phyloP scores from a whole-genome alignment of 2,797 vertebrate species.

The Jordanella pulchra region DNA sequence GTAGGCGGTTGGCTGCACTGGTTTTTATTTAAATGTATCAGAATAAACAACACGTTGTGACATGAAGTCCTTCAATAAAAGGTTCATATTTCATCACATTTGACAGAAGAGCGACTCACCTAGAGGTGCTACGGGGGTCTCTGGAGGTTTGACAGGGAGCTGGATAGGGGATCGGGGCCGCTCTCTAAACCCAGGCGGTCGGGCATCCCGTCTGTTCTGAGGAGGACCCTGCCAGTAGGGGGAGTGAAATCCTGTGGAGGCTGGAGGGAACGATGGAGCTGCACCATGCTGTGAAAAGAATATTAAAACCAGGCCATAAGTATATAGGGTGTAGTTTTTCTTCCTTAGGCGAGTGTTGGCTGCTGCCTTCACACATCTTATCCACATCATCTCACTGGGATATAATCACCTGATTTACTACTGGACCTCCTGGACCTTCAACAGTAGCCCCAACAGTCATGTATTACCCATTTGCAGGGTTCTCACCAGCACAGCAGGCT shows the following conservation, averaged over 20 bases:
- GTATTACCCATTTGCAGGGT: background rate
- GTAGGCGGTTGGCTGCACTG: too few species aligned
- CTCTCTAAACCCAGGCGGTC: conserved; percentile 90
- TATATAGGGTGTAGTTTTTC: conserved; percentile 2
- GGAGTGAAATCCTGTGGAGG: conserved; percentile 89
- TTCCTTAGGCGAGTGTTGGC: conserved; percentile 5
- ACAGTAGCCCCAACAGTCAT: background rate
- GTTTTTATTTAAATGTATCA: too few species aligned
- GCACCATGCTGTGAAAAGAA: conserved; percentile 90
- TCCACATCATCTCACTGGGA: conserved; percentile 12
- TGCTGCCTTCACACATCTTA: conserved; percentile 17
- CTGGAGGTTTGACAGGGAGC: conserved; percentile 89
- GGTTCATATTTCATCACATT: background rate
- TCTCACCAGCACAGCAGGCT: too few species aligned
- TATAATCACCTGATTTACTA: background rate
- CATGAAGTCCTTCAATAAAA: too few species aligned
- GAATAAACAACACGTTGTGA: too few species aligned
- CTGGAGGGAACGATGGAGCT: conserved; percentile 89
- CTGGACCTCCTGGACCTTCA: background rate
- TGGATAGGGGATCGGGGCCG: conserved; percentile 92
- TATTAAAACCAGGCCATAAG: conserved; percentile 35
- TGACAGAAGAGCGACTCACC: conserved; percentile 64
- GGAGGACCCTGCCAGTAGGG: conserved; percentile 97
- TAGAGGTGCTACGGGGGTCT: conserved; percentile 82
- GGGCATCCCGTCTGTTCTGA: conserved; percentile 91